Evolutionary conservation across 2,797 vertebrate genomes (phyloP).

Genomic region (Falco berigora): DNA sequence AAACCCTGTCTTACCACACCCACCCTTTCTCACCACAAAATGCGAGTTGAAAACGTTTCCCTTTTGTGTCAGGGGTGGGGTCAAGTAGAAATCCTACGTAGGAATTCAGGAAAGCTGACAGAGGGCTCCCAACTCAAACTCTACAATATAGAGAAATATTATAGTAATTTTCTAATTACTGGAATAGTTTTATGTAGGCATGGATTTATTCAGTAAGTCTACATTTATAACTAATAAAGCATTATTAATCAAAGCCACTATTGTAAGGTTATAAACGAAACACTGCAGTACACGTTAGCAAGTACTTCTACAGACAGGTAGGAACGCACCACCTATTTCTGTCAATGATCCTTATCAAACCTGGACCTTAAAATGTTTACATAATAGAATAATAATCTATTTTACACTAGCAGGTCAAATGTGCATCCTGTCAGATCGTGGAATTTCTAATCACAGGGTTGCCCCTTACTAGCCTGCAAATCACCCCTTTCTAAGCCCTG

Average conservation of each 20-base stretch:
- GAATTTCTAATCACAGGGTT: slow-evolving; percentile 49
- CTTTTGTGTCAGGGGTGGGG: background rate
- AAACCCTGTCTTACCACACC: background rate
- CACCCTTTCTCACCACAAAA: background rate
- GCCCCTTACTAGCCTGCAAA: slow-evolving; percentile 31
- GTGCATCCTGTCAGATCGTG: background rate
- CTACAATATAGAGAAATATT: background rate
- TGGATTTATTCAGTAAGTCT: slow-evolving; percentile 32
- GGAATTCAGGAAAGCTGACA: background rate
- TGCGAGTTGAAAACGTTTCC: background rate
- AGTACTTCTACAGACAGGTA: background rate
- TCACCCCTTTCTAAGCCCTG: slow-evolving; percentile 30
- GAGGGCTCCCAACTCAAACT: background rate
- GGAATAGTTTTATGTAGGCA: slow-evolving; percentile 34
- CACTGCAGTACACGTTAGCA: background rate
- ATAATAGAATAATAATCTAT: background rate
- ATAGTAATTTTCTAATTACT: slow-evolving; percentile 27
- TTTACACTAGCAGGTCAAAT: slow-evolving; percentile 22
- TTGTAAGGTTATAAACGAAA: slow-evolving; percentile 22
- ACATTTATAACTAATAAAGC: slow-evolving; percentile 37
- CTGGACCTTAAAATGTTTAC: background rate
- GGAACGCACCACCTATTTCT: background rate
- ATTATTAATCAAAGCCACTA: slow-evolving; percentile 54
- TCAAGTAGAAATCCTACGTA: background rate
- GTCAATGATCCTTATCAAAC: background rate